Percentiles rank a stretch among this genome's conserved stretches.
Evolutionary conservation across 2,888 invertebrate species (phyloP).

Genomic region (Apamea crenata): DNA sequence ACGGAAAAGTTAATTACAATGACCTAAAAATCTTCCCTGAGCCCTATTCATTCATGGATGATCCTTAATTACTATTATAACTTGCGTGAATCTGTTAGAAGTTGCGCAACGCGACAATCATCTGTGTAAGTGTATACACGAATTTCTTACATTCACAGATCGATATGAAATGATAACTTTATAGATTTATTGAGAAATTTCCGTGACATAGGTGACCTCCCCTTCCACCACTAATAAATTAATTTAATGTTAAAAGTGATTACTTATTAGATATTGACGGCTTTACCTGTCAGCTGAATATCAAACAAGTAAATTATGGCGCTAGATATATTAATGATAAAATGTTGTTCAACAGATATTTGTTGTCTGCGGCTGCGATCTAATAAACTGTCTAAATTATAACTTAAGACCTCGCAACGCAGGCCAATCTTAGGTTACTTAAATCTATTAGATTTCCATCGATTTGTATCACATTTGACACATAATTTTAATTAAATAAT

Average conservation of each 20-base stretch:
- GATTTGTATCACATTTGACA: slow-evolving; percentile 14
- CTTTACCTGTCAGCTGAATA: slow-evolving; percentile 58
- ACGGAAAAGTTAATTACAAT: background rate
- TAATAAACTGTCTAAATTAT: slow-evolving; percentile 63
- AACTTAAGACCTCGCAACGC: slow-evolving; percentile 32
- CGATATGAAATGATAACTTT: slow-evolving; percentile 40
- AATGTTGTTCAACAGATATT: slow-evolving; percentile 47
- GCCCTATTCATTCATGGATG: slow-evolving; percentile 3
- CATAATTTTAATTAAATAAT: slow-evolving; percentile 23
- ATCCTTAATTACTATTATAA: slow-evolving; percentile 5
- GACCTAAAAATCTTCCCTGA: slow-evolving; percentile 14
- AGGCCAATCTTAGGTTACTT: slow-evolving; percentile 53
- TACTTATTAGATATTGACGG: slow-evolving; percentile 46
- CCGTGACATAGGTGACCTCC: slow-evolving; percentile 58
- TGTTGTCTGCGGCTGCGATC: slow-evolving; percentile 57
- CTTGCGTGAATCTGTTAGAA: slow-evolving; percentile 6
- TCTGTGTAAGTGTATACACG: background rate
- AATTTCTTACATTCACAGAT: slow-evolving; percentile 33
- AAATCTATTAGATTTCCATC: slow-evolving; percentile 28
- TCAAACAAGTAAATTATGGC: slow-evolving; percentile 52
- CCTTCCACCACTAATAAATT: slow-evolving; percentile 54
- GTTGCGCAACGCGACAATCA: slow-evolving; percentile 18
- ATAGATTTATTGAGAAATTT: slow-evolving; percentile 49
- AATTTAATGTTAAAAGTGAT: slow-evolving; percentile 47
- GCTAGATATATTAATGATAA: slow-evolving; percentile 51